These are phyloP conservation scores for Endotricha flammealis DNA, from an alignment of 2,888 invertebrate genomes.

Conservation along the genomic window DNA sequence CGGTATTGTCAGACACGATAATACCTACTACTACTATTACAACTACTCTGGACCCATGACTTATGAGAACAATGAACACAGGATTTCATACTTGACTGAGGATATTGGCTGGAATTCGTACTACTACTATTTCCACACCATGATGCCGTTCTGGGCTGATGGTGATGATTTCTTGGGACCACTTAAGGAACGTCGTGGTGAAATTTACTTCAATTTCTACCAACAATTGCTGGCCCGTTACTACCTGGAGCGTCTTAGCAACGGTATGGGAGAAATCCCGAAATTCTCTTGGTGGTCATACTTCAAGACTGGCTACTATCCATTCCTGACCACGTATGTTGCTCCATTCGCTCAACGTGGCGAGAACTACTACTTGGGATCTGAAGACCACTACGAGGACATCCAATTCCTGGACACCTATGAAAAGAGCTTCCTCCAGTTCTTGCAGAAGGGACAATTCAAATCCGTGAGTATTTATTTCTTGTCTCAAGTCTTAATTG, in stretches of 20 bases:
- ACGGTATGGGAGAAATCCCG: conserved; percentile 79
- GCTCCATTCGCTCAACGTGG: conserved; percentile 78
- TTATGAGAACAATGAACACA: conserved; percentile 77
- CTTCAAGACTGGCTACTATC: conserved; percentile 50
- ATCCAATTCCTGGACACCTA: conserved; percentile 78
- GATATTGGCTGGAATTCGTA: conserved; percentile 83
- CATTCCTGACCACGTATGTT: conserved; percentile 28
- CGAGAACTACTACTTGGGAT: conserved; percentile 78
- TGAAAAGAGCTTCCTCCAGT: conserved; percentile 72
- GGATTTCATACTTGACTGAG: conserved; percentile 82
- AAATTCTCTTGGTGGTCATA: conserved; percentile 82
- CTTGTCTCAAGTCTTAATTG: no score
- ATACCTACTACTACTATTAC: conserved; percentile 69
- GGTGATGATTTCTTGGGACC: conserved; percentile 60
- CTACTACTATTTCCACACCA: conserved; percentile 81
- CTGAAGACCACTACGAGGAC: conserved; percentile 64
- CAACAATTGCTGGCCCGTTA: conserved; percentile 84
- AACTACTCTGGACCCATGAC: conserved; percentile 77
- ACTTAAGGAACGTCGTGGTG: conserved; percentile 79
- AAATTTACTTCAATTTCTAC: conserved; percentile 81
- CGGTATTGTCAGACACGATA: conserved; percentile 58
- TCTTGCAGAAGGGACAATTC: conserved; percentile 74
- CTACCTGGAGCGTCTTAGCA: conserved; percentile 82
- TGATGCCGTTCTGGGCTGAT: conserved; percentile 81
- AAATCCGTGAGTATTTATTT: conserved; percentile 74